Base-by-base conservation (phyloP, 1,140 invertebrate species). In the Anadara kagoshimensis region DNA sequence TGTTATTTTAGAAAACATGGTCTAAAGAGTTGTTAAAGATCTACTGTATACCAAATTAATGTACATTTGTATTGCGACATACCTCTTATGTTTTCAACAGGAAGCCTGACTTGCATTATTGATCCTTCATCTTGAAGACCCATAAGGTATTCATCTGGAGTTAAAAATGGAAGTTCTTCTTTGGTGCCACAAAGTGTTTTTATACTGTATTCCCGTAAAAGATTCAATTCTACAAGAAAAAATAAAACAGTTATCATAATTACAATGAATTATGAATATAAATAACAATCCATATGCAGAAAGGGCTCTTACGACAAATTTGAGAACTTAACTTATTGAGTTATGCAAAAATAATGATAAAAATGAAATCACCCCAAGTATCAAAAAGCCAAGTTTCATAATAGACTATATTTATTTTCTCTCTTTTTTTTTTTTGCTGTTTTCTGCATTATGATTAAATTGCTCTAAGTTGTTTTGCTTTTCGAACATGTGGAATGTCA, bases 151-250 rank as follows among this genome's bases (percentile, higher is more conserved):
- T 74, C 57, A 26, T 75, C 62, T 16, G 53, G 20, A 41, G 57
- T 67, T 20, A 75, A 24, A 24, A 63, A 64, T n/a, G 86, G 83
- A 18, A 86, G 71, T 65, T 85, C 83, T 26, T 78, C 78, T 56
- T 87, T 87, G 0, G 86, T 87, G 7, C 86, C 84, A 75, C 85
- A 87, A 0, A 69, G 83, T 22, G 83, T 85, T 62, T 78, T 80
- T n/a, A 87, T 73, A 0, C 47, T 24, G 47, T 87, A 87, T 8
- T 73, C 57, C 29, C 58, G 49, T 16, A 81, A 73, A 0, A 72
- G 53, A 3, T 68, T 68, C 29, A 80, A 71, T 53, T 82, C 81
- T 84, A 56, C 16, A 81, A 66, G 36, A 66, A 54, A 43, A n/a
- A n/a, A n/a, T n/a, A 22, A 63, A 36, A 26, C 5, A 20, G 8